Base-by-base conservation (phyloP, 2,888 invertebrate species). In the Lasioglossum calceatum region DNA sequence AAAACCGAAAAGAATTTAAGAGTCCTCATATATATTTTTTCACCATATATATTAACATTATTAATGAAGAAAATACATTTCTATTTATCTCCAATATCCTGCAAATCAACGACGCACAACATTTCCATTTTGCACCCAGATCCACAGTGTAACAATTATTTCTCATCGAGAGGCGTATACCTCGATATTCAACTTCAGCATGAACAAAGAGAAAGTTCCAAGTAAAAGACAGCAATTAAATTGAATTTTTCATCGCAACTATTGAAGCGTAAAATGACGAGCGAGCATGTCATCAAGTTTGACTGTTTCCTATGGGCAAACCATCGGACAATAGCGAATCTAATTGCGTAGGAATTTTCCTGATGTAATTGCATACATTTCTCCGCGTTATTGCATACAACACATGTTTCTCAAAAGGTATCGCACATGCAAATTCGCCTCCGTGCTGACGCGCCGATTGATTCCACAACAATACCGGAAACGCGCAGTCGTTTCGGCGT, bases 321-420 rank as follows among this genome's bases (percentile, higher is more conserved):
- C 0, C 16, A 7, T 10, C 23, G 47, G 79, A 84, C 87, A 83
- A 86, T 82, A 12, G 74, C 5, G 47, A 27, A 77, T 79, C 32
- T 39, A 36, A n/a, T 32, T 58, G 61, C 72, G 74, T 70, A 86
- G 75, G 70, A 79, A 82, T 85, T 71, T 81, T 61, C 42, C 77
- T 64, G 47, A 81, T 67, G 81, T 67, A 77, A 84, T 82, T 84
- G 79, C 82, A 70, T 84, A 83, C 87, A 87, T 85, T 82, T 77
- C 83, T 77, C 36, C 64, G 50, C 19, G 8, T 16, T 42, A 74
- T 32, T 58, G 80, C 67, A 23, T 42, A 70, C n/a, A 36, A 23
- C 23, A 19, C 36, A 4, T 39, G 16, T 36, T 70, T 36, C 70
- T 23, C 70, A 23, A 36, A 36, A 70, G 39, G 39, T 47, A 61